Base-by-base conservation (phyloP, 2,888 invertebrate genomes). In the Rotaria socialis region DNA sequence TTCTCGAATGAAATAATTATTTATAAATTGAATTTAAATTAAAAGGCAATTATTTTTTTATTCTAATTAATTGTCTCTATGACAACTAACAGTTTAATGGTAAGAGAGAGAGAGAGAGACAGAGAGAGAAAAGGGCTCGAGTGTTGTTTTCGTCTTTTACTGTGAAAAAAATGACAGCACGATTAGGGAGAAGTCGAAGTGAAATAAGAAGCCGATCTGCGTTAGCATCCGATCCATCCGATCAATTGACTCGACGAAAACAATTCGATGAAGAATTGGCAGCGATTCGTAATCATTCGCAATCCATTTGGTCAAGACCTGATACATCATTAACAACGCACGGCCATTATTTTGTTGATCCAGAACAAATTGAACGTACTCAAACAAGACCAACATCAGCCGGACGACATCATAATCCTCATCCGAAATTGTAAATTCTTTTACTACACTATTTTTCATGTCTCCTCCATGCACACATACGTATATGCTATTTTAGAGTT, bases 261-360 rank as follows among this genome's bases (percentile, higher is more conserved):
- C 24, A 47, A 4, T 47, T 47, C 11, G 41, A 85, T 7, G 50
- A 80, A 16, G 86, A 86, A 80, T 58, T 86, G 56, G 85, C 85
- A 56, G n/a, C 74, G 16, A 86, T 86, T 27, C 85, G 84, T 75
- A 14, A 52, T 27, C 60, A 35, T 56, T 55, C 86, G 8, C 85
- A 84, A 47, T 41, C 80, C 27, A 85, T 85, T 56, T 86, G 86
- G 86, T 85, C 86, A 10, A 27, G 67, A 80, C 85, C 85, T 41
- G 85, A 85, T 50, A 85, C 58, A 55, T 80, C 85, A 14, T 6
- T 52, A 35, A 86, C 86, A 16, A 86, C 86, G 10, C 85, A 86
- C 85, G 85, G 85, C 8, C 58, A 43, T 27, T 86, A 84, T 80
- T 84, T 35, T 41, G 43, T 27, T 58, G 85, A 86, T 75, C 86